Percentiles rank a stretch among this genome's conserved stretches.
phyloP scores from a whole-genome alignment of 2,888 invertebrate genomes.

The Xanthorhoe spadicearia region DNA sequence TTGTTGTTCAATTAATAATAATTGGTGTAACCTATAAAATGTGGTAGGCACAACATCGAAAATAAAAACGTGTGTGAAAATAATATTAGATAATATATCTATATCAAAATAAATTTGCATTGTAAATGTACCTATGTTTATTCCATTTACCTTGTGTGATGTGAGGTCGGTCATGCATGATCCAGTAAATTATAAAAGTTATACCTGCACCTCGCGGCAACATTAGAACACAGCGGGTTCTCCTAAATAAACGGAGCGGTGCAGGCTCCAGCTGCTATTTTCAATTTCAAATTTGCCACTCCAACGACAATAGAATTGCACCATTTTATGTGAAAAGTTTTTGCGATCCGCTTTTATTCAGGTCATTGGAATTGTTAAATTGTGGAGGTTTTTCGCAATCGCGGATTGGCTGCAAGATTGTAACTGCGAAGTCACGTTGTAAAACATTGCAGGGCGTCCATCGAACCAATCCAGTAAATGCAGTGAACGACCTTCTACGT shows the following conservation, averaged over 20 bases:
- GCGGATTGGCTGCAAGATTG: conserved; percentile 40
- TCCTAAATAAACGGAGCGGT: conserved; percentile 66
- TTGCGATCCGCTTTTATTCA: conserved; percentile 61
- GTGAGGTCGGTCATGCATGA: conserved; percentile 47
- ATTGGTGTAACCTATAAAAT: too few relatives aligned
- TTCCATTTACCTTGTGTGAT: neutral
- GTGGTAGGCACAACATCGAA: too few relatives aligned
- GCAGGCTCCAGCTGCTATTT: conserved; percentile 70
- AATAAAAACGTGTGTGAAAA: too few relatives aligned
- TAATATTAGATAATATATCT: too few relatives aligned
- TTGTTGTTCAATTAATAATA: too few relatives aligned
- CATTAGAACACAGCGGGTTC: conserved; percentile 65
- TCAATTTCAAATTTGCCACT: conserved; percentile 77
- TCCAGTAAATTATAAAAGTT: conserved; percentile 66
- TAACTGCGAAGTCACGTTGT: conserved; percentile 24
- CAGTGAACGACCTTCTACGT: neutral
- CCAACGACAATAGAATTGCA: conserved; percentile 70
- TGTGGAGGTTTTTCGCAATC: conserved; percentile 45
- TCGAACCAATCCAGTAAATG: neutral
- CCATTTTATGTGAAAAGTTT: conserved; percentile 68
- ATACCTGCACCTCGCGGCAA: conserved; percentile 62
- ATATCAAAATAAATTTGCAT: neutral
- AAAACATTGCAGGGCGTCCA: conserved; percentile 4
- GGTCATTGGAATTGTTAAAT: conserved; percentile 58
- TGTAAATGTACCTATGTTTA: neutral